These are phyloP conservation scores for Gadus chalcogrammus DNA, from an alignment of 2,113 vertebrate genomes.

Conservation along the genomic window DNA sequence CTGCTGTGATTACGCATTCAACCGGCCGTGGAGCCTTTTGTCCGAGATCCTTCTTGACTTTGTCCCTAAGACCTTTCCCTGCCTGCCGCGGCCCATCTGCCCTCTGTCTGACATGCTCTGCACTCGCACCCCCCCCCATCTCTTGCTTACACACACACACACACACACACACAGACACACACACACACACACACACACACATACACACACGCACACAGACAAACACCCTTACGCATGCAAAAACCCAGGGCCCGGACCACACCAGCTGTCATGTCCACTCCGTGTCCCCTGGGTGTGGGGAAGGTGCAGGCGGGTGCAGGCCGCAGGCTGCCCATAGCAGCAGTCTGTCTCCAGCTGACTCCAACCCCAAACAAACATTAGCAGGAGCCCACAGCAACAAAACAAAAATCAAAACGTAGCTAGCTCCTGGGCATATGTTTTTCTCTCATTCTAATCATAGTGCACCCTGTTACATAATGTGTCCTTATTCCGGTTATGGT, in stretches of 20 bases:
- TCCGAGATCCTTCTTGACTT: conserved; percentile 62
- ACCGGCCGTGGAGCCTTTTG: conserved; percentile 64
- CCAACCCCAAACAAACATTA: conserved; percentile 2
- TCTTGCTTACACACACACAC: conserved; percentile 13
- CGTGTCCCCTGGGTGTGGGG: conserved; percentile 54
- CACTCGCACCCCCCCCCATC: conserved; percentile 23
- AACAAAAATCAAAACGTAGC: neutral
- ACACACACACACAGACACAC: neutral
- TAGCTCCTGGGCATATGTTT: conserved; percentile 9
- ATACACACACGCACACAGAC: too few species aligned
- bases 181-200: too few species aligned
- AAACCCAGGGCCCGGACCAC: conserved; percentile 25
- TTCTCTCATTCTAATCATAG: conserved; percentile 5
- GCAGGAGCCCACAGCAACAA: neutral
- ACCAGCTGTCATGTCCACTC: conserved; percentile 66
- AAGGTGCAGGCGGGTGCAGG: conserved; percentile 46
- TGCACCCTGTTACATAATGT: neutral
- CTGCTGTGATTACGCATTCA: conserved; percentile 66
- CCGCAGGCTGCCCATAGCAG: conserved; percentile 39
- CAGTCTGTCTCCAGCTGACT: conserved; percentile 20
- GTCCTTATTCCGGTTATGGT: neutral
- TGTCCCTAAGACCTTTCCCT: conserved; percentile 56
- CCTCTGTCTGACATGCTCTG: conserved; percentile 45
- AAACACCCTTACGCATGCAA: conserved; percentile 23
- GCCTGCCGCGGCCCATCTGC: conserved; percentile 66